These are phyloP conservation scores for Melinaea marsaeus DNA, from an alignment of 2,888 invertebrate species.

Conservation along the genomic window DNA sequence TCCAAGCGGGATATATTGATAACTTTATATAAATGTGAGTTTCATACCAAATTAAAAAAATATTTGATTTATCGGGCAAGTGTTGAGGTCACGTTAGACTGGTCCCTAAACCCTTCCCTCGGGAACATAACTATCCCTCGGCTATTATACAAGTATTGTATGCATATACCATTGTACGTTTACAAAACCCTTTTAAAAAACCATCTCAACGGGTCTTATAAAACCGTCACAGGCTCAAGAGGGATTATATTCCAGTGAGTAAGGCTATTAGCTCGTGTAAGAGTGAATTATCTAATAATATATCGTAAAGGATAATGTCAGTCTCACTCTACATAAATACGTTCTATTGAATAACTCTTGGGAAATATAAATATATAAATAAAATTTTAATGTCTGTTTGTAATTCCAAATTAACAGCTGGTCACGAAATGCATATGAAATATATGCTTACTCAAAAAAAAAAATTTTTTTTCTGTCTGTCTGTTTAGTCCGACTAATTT, in stretches of 20 bases:
- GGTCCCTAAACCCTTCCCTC: slow-evolving; percentile 46
- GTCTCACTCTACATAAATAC: too few species aligned
- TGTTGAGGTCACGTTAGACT: slow-evolving; percentile 40
- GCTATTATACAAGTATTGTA: slow-evolving; percentile 18
- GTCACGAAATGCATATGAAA: too few species aligned
- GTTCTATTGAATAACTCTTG: too few species aligned
- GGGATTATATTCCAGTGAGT: slow-evolving; percentile 13
- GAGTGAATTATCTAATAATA: background rate
- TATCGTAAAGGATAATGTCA: too few species aligned
- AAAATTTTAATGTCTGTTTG: too few species aligned
- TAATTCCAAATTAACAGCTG: too few species aligned
- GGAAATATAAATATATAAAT: too few species aligned
- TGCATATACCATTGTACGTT: slow-evolving; percentile 7
- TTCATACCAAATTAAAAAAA: slow-evolving; percentile 12
- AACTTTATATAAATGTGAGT: slow-evolving; percentile 10
- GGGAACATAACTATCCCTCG: slow-evolving; percentile 28
- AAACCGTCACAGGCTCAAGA: slow-evolving; percentile 12
- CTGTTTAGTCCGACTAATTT: too few species aligned
- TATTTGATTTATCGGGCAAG: slow-evolving; percentile 9
- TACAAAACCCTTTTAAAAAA: slow-evolving; percentile 5
- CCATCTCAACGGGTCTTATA: background rate
- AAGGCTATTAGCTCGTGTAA: slow-evolving; percentile 12
- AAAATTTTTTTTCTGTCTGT: too few species aligned
- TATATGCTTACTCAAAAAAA: too few species aligned
- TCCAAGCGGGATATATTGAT: too few species aligned